Conservation (phyloP, 1,140 invertebrate genomes). For the Arion vulgaris region DNA sequence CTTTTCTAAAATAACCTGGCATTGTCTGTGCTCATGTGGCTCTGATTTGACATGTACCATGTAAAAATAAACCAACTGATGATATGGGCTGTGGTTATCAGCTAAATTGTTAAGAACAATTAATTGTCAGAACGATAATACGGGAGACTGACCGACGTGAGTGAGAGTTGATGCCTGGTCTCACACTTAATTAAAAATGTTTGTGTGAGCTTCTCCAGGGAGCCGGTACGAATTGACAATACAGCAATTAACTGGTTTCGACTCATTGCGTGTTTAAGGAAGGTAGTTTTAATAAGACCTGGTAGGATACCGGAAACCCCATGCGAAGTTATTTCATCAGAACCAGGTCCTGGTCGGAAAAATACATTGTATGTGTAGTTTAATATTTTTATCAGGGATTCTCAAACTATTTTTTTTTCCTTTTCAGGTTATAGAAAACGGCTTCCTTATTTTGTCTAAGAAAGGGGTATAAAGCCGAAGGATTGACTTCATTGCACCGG, state of each 20-base stretch:
- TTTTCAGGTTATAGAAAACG: too few species aligned
- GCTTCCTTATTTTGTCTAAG: too few species aligned
- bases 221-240: not conserved
- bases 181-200: conserved; percentile 2
- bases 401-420: too few species aligned
- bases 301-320: not conserved
- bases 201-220: not conserved
- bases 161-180: not conserved
- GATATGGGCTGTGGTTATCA: too few species aligned
- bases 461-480: too few species aligned
- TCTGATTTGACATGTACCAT: not conserved
- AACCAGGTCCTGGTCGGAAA: not conserved
- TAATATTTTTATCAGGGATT: too few species aligned
- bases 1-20: not conserved
- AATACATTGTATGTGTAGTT: too few species aligned
- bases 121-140: not conserved
- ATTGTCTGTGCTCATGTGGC: not conserved
- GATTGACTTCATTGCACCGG: too few species aligned
- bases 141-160: not conserved
- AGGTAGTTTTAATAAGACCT: not conserved
- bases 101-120: not conserved
- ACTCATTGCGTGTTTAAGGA: not conserved
- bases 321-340: not conserved
- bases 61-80: not conserved
- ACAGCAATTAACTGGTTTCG: not conserved